Conservation (phyloP, 30 jellyfish, hydroid and myxozoan genomes). For the Turritopsis dohrnii region DNA sequence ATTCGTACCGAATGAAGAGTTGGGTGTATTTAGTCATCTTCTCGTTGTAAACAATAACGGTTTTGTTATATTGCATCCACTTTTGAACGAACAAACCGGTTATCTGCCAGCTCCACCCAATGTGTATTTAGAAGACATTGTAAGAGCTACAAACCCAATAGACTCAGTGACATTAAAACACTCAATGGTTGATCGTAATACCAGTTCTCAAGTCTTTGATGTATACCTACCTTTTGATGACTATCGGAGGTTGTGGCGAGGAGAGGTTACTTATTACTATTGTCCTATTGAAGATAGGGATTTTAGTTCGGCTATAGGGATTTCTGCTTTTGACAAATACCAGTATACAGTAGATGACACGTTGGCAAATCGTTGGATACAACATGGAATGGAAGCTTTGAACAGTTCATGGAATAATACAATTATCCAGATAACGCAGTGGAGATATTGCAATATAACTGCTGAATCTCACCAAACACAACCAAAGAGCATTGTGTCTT, state of each 20-base stretch:
- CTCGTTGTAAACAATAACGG: constrained; percentile 32
- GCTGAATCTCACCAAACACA: not conserved
- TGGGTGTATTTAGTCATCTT: constrained; percentile 30
- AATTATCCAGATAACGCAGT: constrained; percentile 16
- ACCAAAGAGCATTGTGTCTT: constrained; percentile 10
- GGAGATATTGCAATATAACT: constrained; percentile 20
- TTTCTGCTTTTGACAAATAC: not conserved
- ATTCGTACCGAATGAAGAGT: not conserved
- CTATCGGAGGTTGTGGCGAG: not conserved
- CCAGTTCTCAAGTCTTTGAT: not conserved
- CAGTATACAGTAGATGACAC: not conserved
- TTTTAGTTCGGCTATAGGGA: constrained; percentile 26
- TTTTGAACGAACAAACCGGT: constrained; percentile 50
- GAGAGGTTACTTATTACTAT: constrained; percentile 2
- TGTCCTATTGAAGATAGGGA: constrained; percentile 9
- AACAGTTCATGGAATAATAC: not conserved
- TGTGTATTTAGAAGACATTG: constrained; percentile 74
- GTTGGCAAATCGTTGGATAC: not conserved
- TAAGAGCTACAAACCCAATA: not conserved
- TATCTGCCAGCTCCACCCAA: constrained; percentile 77
- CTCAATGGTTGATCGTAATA: constrained; percentile 15
- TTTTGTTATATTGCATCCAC: constrained; percentile 31
- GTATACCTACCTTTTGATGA: constrained; percentile 17
- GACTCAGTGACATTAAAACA: not conserved
- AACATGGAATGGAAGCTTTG: constrained; percentile 19